Evolutionary conservation across 2,888 invertebrate species (phyloP), one percentile per base, ranked within the genome.

Genomic region (Conomelus anceps): DNA sequence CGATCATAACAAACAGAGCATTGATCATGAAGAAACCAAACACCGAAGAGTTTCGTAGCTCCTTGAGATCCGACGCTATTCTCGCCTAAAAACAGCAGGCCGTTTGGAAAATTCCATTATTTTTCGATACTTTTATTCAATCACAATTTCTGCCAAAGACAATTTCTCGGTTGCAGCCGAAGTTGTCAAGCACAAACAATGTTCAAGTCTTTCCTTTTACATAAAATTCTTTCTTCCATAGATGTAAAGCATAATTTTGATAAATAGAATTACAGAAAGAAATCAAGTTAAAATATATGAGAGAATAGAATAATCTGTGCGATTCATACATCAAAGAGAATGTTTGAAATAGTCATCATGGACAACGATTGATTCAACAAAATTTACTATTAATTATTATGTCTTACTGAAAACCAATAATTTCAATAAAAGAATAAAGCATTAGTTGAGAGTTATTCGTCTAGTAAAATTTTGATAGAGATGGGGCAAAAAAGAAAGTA

Each of bases 1-100:
- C 98, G 94, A 99, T 98, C 93, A 99, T 96, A 93, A 99, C 98
- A 96, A 99, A 99, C 92, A 99, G 96, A 92, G 99, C 98, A 95
- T 99, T 99, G 94, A 98, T 94, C 99, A 99, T 99, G 95, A 99
- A 98, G 95, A 99, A 99, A 92, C 96, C 97, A 94, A 99, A 98
- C 91, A 98, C 98, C 91, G 98, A 97, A 92, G 98, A 97, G 95
- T 99, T 98, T 93, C 99, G 96, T 92, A 99, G 95, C 93, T 98
- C 98, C 95, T 98, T 97, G 93, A 99, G 95, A 94, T 98, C 98
- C 93, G 94, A 95, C 92, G 98, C 96, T 94, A 98, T 97, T 95
- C 97, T 96, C 93, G 96, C 97, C 97, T 98, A 96, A 95, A 96
- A 96, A 94, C 93, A 89, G 85, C 88, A 89, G 26, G 89, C 63